Base-by-base conservation (phyloP, 2,113 vertebrate genomes). In the Lagopus muta region DNA sequence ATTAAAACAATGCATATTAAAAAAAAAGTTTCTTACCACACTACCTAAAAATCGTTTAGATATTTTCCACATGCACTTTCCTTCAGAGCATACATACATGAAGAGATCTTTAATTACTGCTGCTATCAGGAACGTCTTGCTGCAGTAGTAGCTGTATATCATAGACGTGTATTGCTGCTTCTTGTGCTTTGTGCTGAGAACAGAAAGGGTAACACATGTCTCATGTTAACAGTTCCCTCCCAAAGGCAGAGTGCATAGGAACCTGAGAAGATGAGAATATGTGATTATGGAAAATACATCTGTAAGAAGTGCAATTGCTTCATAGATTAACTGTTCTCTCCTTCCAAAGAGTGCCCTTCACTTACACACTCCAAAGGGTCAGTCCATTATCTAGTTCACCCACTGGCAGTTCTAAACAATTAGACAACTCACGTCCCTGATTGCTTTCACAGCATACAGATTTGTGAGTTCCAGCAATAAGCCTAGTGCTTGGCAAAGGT, bases 211-310 rank as follows among this genome's bases (percentile, higher is more conserved):
- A 90, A 86, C 52, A 43, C 47, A 25, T 65, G 83, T 93, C 83
- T 60, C 50, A 61, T 72, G 85, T 32, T 19, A 79, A 90, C 57
- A 84, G 83, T 30, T 94, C 91, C 93, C 86, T 94, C 83, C 80
- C 93, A 90, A 93, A 92, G 66, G 70, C 38, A 89, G 65, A 92
- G 86, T 34, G 81, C 77, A 88, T 57, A 72, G 55, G 61, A 92
- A 94, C 38, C 34, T 34, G 77, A 88, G 87, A 58, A 82, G 52
- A 91, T 65, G 30, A 92, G 83, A 86, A 90, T 93, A 88, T n/a
- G 47, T 3, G 16, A 84, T 81, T 62, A 89, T 61, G 86, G 93
- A 93, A 96, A 94, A 90, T 66, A 80, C 75, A 94, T 82, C 82
- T 80, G 38, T 62, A 45, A 60, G 55, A 81, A 13, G 16, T 25